Percentiles rank a stretch among this genome's conserved stretches.
phyloP scores from a whole-genome alignment of 2,888 invertebrate species.

The Melinaea menophilus region DNA sequence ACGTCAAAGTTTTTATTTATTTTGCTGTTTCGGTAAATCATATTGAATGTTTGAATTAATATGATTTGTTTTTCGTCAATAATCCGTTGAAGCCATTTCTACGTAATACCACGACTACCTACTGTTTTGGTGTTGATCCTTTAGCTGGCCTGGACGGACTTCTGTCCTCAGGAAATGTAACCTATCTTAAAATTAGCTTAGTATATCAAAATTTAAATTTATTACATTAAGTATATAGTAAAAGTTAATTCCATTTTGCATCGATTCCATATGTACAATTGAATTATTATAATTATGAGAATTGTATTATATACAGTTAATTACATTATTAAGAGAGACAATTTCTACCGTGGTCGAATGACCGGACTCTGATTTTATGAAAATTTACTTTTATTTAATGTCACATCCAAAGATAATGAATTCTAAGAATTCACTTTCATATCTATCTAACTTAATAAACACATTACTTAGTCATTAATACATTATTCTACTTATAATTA shows the following conservation, averaged over 20 bases:
- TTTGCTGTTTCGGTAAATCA: constrained; percentile 9
- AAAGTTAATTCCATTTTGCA: constrained; percentile 68
- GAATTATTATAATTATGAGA: constrained; percentile 19
- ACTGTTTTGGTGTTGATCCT: constrained; percentile 76
- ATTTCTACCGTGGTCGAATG: constrained; percentile 8
- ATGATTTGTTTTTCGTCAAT: constrained; percentile 14
- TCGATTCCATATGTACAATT: constrained; percentile 54
- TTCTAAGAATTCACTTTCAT: not conserved
- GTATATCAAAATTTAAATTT: constrained; percentile 24
- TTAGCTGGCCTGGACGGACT: constrained; percentile 71
- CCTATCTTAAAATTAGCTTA: constrained; percentile 45
- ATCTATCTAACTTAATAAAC: constrained; percentile 9
- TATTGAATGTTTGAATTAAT: constrained; percentile 10
- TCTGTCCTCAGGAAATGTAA: constrained; percentile 70
- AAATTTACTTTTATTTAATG: not conserved
- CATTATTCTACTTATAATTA: constrained; percentile 24
- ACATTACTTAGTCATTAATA: constrained; percentile 5
- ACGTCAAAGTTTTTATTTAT: constrained; percentile 10
- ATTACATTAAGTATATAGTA: constrained; percentile 21
- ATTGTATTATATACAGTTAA: constrained; percentile 18
- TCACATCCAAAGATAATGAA: not conserved
- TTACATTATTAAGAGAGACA: constrained; percentile 8
- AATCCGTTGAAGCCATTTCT: constrained; percentile 50
- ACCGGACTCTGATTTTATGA: not conserved
- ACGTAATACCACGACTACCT: constrained; percentile 58